Evolutionary conservation across 2,113 vertebrate species (phyloP).

Genomic region (Rutilus rutilus): DNA sequence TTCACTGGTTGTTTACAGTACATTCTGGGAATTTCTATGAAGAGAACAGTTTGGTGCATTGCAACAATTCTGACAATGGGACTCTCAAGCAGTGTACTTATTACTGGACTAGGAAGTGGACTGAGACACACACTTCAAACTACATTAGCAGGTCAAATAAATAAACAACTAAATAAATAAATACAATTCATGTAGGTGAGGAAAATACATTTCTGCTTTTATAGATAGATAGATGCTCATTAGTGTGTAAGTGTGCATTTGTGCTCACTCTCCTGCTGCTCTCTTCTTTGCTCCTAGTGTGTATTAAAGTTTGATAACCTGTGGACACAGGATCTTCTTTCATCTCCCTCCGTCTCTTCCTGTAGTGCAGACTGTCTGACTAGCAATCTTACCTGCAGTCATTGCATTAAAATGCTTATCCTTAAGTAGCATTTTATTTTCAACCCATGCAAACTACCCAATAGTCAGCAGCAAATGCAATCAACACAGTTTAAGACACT

Average conservation of each 20-base stretch:
- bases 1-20: neutral
- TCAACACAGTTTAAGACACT: conserved; percentile 15
- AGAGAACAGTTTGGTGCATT: neutral
- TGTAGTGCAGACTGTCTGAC: conserved; percentile 43
- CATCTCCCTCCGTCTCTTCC: conserved; percentile 52
- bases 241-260: conserved; percentile 35
- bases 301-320: conserved; percentile 60
- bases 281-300: conserved; percentile 48
- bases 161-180: no score
- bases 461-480: conserved; percentile 7
- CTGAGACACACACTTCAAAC: neutral
- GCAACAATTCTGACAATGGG: no score
- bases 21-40: neutral
- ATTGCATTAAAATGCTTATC: conserved; percentile 16
- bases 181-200: no score
- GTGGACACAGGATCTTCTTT: conserved; percentile 56
- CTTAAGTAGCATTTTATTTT: neutral
- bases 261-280: conserved; percentile 39
- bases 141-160: neutral
- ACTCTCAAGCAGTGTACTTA: neutral
- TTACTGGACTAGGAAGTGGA: neutral
- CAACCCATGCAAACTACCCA: conserved; percentile 5
- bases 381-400: conserved; percentile 26
- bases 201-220: no score
- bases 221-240: neutral